Evolutionary conservation across 2,888 invertebrate genomes (phyloP), one percentile per base, ranked within the genome.

Genomic region (Drosophila histrio): DNA sequence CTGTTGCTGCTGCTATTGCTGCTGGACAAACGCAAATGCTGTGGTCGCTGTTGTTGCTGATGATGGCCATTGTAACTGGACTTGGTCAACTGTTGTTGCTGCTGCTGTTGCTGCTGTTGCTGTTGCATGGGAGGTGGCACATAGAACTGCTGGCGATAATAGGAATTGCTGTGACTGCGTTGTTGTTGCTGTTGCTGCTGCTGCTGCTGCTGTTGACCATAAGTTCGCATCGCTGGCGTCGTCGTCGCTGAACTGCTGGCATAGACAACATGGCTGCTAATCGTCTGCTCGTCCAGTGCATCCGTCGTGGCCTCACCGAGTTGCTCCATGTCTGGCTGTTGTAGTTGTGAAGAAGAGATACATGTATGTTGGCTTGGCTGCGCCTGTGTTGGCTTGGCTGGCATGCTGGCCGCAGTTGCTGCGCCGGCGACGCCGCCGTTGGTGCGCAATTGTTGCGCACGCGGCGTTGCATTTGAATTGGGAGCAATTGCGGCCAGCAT

Each of bases 101-200:
- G 79, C 15, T 87, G 86, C 64, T 83, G 83, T 52, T 86, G 88
- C 36, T 67, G 41, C 1, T 43, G 41, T 3, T 43, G 53, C 28
- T 84, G 88, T 50, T 88, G 90, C 84, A 90, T 84, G 13, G 91
- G 91, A 50, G 90, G 90, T 62, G 91, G 91, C 73, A 90, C 91
- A 78, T 90, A 90, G 56, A 91, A 88, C 67, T 91, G 90, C 60
- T 90, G 90, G 39, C 90, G 89, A 58, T 89, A 89, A 58, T 84
- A 90, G 21, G 50, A 32, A 39, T 73, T 78, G 22, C 67, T 32
- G 60, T 82, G 73, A 38, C 44, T 67, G n/a, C 78, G 54, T 22
- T 73, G 73, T 7, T 41, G 54, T 26, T n/a, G 24, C 9, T 49
- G 53, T 11, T 54, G 69, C 0, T 62, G 71, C 32, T 63, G 76